phyloP scores from a whole-genome alignment of 2,888 invertebrate species.

The Dicyrtoma fusca region DNA sequence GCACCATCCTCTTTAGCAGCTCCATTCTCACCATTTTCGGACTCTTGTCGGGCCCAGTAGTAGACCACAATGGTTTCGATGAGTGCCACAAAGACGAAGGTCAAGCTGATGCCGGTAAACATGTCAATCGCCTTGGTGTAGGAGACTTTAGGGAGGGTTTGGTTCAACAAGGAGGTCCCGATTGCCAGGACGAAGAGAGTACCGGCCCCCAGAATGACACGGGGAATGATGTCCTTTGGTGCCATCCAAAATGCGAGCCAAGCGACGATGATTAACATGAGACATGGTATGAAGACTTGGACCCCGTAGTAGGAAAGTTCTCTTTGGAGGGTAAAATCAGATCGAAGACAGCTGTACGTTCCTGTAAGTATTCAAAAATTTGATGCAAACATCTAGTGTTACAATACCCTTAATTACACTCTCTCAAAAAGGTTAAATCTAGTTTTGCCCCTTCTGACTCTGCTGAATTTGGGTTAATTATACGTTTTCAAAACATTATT shows the following conservation, averaged over 20 bases:
- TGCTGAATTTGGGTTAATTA: too few species aligned
- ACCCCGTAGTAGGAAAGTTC: conserved; percentile 62
- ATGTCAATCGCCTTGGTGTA: conserved; percentile 54
- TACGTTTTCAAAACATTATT: too few species aligned
- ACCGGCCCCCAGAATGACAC: conserved; percentile 51
- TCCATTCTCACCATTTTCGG: conserved; percentile 18
- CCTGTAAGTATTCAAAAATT: conserved; percentile 49
- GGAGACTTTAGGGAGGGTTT: conserved; percentile 44
- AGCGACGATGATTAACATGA: conserved; percentile 59
- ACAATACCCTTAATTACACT: too few species aligned
- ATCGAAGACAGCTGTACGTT: conserved; percentile 57
- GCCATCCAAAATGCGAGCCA: conserved; percentile 57
- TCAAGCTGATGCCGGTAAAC: conserved; percentile 54
- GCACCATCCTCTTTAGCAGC: neutral
- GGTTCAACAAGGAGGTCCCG: conserved; percentile 45
- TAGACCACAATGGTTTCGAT: conserved; percentile 54
- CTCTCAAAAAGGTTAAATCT: too few species aligned
- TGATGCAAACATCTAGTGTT: neutral
- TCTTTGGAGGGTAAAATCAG: conserved; percentile 60
- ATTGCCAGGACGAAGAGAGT: conserved; percentile 47
- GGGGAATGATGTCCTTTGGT: conserved; percentile 43
- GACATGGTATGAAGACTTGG: conserved; percentile 62
- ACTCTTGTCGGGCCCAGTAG: conserved; percentile 38
- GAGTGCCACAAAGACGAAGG: conserved; percentile 55
- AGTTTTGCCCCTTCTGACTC: too few species aligned